Conservation (phyloP, 2,888 invertebrate species). For the Stratiomys singularior region DNA sequence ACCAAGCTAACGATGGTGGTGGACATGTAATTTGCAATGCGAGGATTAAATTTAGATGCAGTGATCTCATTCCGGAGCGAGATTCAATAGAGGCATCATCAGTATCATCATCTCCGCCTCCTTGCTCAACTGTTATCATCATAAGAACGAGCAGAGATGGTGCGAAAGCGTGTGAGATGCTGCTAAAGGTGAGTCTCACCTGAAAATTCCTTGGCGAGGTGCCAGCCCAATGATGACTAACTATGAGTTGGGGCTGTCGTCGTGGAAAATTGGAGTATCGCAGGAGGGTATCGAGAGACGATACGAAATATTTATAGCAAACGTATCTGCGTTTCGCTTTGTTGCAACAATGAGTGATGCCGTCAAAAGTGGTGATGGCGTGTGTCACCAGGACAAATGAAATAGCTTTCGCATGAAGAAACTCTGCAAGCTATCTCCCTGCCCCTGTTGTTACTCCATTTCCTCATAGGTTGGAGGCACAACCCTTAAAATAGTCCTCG, state of each 20-base stretch:
- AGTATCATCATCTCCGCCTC: not conserved
- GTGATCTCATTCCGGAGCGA: constrained; percentile 49
- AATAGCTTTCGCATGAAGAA: too few relatives aligned
- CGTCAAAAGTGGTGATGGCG: too few relatives aligned
- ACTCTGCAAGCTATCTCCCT: too few relatives aligned
- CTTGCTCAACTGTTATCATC: not conserved
- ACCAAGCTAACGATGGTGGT: constrained; percentile 8
- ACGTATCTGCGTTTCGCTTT: too few relatives aligned
- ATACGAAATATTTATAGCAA: not conserved
- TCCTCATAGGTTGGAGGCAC: not conserved
- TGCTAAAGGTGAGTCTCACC: constrained; percentile 37
- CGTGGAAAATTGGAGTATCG: not conserved
- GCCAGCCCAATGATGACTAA: constrained; percentile 26
- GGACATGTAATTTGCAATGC: constrained; percentile 43
- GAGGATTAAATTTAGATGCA: constrained; percentile 49
- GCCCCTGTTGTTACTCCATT: not conserved
- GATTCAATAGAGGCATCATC: constrained; percentile 27
- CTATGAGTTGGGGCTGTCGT: not conserved
- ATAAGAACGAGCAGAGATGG: not conserved
- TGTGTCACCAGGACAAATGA: too few relatives aligned
- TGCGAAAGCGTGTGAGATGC: constrained; percentile 2
- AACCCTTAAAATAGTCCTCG: not conserved
- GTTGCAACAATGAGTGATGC: too few relatives aligned
- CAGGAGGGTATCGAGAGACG: not conserved
- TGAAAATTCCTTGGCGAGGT: constrained; percentile 36